Evolutionary conservation across 1,140 invertebrate species (phyloP).

Genomic region (Hyles vespertilio): DNA sequence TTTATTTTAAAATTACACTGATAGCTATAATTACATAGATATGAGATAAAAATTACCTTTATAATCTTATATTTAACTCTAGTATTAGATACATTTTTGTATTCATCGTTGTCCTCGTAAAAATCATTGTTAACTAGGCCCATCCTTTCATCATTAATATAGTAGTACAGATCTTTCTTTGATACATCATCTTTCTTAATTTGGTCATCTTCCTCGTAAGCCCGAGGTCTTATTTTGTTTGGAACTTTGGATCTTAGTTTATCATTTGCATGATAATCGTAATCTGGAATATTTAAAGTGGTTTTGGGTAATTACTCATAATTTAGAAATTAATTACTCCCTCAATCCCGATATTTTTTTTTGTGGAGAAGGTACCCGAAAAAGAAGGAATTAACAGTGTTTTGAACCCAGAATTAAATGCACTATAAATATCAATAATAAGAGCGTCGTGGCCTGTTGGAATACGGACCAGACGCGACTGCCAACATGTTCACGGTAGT

Average conservation of each 20-base stretch:
- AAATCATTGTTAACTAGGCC: background rate
- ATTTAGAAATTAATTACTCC: too few relatives aligned
- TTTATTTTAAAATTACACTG: background rate
- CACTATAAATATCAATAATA: too few relatives aligned
- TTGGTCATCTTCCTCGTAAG: background rate
- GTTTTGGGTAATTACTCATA: too few relatives aligned
- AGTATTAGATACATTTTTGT: background rate
- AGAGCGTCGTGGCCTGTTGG: too few relatives aligned
- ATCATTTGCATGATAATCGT: background rate
- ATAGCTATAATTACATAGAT: background rate
- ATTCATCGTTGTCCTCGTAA: background rate
- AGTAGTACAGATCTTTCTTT: slow-evolving; percentile 17
- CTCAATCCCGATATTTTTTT: too few relatives aligned
- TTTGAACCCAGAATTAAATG: too few relatives aligned
- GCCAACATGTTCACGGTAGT: too few relatives aligned
- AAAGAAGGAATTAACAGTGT: too few relatives aligned
- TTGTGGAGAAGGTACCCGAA: too few relatives aligned
- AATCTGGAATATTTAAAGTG: background rate
- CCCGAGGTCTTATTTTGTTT: background rate
- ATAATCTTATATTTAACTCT: slow-evolving; percentile 23
- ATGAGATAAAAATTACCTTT: slow-evolving; percentile 15
- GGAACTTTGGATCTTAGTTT: background rate
- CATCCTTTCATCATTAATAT: slow-evolving; percentile 16
- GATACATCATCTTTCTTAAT: background rate
- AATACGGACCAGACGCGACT: too few relatives aligned